Percentiles rank a stretch among this genome's conserved stretches.
phyloP scores from a whole-genome alignment of 1,140 invertebrate genomes.

The Ceratina australensis region DNA sequence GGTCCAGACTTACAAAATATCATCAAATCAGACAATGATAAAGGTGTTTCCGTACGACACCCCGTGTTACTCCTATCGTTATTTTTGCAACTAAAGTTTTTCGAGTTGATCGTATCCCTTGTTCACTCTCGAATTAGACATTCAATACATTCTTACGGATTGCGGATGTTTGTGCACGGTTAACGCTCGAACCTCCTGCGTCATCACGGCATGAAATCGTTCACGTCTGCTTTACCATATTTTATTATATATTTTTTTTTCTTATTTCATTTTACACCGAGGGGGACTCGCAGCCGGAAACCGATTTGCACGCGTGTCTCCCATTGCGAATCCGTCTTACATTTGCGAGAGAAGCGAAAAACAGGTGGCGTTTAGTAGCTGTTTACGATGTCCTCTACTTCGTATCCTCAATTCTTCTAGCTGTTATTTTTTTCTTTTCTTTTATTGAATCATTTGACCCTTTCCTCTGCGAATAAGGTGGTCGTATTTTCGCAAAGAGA shows the following conservation, averaged over 20 bases:
- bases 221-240: conserved; percentile 2
- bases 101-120: conserved; percentile 61
- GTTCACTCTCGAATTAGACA: conserved; percentile 39
- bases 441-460: conserved; percentile 19
- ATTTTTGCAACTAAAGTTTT: conserved; percentile 66
- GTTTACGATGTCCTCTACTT: conserved; percentile 13
- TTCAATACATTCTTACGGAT: not conserved
- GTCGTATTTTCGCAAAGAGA: too few relatives aligned
- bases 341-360: conserved; percentile 57
- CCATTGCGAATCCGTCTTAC: conserved; percentile 49
- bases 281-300: conserved; percentile 36
- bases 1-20: conserved; percentile 79
- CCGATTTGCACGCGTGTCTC: conserved; percentile 24
- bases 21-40: conserved; percentile 77
- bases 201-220: not conserved
- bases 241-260: conserved; percentile 32
- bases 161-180: not conserved
- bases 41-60: conserved; percentile 69
- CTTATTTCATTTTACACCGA: conserved; percentile 21
- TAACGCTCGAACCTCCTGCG: not conserved
- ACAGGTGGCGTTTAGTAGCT: conserved; percentile 46
- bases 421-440: not conserved
- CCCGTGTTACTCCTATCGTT: conserved; percentile 65
- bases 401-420: conserved; percentile 9
- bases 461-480: too few relatives aligned